Conservation (phyloP, 2,113 vertebrate species). For the Gracilinanus agilis region DNA sequence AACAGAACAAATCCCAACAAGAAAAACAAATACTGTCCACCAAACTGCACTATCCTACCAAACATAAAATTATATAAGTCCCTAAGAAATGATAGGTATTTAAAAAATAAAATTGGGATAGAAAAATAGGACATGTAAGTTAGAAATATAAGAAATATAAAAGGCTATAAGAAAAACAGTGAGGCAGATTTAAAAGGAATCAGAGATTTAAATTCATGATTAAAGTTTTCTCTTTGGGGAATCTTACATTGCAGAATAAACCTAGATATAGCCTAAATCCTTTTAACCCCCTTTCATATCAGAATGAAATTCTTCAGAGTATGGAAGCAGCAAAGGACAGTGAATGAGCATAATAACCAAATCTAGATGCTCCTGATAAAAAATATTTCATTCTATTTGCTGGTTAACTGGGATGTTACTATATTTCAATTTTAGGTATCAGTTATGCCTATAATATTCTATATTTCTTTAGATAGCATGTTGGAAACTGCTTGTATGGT, state of each 20-base stretch:
- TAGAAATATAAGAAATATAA: constrained; percentile 42
- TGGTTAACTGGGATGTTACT: not conserved
- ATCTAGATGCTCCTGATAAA: not conserved
- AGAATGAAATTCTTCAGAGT: not conserved
- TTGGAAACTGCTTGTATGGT: not conserved
- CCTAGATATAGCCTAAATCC: not conserved
- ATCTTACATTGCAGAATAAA: not conserved
- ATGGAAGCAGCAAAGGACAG: not conserved
- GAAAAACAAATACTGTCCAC: constrained; percentile 46
- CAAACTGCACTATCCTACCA: constrained; percentile 21
- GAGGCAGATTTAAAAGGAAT: not conserved
- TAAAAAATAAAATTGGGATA: not conserved
- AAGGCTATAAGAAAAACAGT: constrained; percentile 14
- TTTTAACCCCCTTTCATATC: not conserved
- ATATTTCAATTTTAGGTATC: not conserved
- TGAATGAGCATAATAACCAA: not conserved
- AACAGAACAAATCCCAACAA: constrained; percentile 34
- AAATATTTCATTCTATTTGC: not conserved
- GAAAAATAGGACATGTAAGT: not conserved
- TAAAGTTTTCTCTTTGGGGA: not conserved
- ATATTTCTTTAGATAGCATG: not conserved
- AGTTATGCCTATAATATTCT: not conserved
- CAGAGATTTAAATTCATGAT: not conserved
- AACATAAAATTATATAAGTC: constrained; percentile 27
- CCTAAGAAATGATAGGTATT: constrained; percentile 18